Conservation (phyloP, 2,113 vertebrate species). For the Amphiprion percula region DNA sequence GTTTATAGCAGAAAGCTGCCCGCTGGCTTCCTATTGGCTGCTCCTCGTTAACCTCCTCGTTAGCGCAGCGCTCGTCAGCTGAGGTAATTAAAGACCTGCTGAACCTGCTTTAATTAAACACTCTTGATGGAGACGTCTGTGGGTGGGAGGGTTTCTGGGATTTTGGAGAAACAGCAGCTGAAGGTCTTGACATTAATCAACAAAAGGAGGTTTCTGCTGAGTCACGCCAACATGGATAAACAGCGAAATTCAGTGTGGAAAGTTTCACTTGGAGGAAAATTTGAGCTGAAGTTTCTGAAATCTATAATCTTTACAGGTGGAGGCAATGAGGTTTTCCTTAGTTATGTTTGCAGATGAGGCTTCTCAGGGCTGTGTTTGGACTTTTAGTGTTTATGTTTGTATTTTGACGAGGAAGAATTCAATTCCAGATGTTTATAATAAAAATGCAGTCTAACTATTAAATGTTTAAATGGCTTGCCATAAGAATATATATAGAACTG, state of each 20-base stretch:
- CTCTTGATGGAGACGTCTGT: not conserved
- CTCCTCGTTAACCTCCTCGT: conserved; percentile 43
- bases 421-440: too few species aligned
- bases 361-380: not conserved
- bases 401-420: too few species aligned
- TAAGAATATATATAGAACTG: too few species aligned
- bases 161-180: not conserved
- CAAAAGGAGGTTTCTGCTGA: conserved; percentile 9
- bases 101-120: conserved; percentile 46
- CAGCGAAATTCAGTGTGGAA: not conserved
- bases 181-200: conserved; percentile 26
- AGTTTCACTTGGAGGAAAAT: not conserved
- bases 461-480: too few species aligned
- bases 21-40: conserved; percentile 41
- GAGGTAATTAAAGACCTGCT: conserved; percentile 52
- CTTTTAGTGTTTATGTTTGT: not conserved
- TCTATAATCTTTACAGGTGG: too few species aligned
- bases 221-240: not conserved
- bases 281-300: too few species aligned
- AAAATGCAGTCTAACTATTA: too few species aligned
- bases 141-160: not conserved
- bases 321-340: too few species aligned
- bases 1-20: not conserved
- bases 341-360: not conserved
- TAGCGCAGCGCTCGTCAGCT: not conserved